A percentile compares a stretch with the other conserved stretches of the same genome.
phyloP scores from a whole-genome alignment of 2,113 vertebrate genomes.

The Brachypodius melanocephalos region DNA sequence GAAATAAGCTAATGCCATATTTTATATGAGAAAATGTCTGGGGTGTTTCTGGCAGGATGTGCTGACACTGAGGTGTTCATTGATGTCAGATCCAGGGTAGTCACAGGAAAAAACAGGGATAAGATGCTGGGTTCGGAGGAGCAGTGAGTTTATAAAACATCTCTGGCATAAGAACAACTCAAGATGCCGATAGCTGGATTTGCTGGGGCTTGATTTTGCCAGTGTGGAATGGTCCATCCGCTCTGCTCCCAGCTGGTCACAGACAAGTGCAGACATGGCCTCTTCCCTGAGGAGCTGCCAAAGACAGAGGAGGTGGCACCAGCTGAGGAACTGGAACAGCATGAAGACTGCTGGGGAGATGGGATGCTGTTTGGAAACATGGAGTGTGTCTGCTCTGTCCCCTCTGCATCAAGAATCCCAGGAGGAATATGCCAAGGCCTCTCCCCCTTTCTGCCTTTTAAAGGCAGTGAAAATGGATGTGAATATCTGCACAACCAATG shows the following conservation, averaged over 20 bases:
- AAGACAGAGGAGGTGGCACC: background rate
- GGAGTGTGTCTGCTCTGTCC: background rate
- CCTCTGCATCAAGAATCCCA: background rate
- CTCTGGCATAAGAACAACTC: background rate
- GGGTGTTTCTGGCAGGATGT: background rate
- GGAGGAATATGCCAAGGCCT: background rate
- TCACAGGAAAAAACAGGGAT: background rate
- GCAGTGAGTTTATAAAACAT: background rate
- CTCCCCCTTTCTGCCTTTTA: background rate
- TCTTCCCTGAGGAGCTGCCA: background rate
- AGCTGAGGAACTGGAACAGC: background rate
- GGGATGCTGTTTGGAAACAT: background rate
- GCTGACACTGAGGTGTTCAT: background rate
- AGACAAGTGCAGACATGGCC: background rate
- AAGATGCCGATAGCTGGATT: background rate
- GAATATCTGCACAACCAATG: background rate
- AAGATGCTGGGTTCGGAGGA: background rate
- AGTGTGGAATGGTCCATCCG: rapidly evolving
- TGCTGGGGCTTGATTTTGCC: background rate
- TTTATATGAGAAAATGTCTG: background rate
- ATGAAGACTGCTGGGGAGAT: background rate
- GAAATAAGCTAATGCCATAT: background rate
- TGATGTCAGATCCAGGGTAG: background rate
- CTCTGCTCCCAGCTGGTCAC: background rate
- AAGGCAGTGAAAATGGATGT: background rate